A percentile compares a stretch with the other conserved stretches of the same genome.
Conservation (phyloP, 2,888 invertebrate genomes). For the Philereme transversata region DNA sequence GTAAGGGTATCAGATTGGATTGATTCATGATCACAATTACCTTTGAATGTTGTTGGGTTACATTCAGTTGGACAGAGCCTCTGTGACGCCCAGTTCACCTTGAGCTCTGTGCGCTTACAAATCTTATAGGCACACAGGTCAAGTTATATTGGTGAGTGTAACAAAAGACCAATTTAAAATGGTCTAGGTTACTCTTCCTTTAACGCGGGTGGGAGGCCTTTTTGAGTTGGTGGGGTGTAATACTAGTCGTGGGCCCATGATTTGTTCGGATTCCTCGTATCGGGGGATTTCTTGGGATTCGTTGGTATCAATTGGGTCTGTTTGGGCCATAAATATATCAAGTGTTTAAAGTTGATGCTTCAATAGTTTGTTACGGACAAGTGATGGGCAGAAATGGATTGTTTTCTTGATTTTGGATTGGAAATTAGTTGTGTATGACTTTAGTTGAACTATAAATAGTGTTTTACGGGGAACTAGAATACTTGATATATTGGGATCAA, state of each 20-base stretch:
- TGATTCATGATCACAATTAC: constrained; percentile 81
- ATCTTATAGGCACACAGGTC: constrained; percentile 38
- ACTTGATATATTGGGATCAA: too few relatives aligned
- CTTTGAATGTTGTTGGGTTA: constrained; percentile 70
- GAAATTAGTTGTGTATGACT: constrained; percentile 8
- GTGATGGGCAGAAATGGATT: constrained; percentile 13
- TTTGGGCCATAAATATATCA: constrained; percentile 65
- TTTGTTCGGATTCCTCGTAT: constrained; percentile 55
- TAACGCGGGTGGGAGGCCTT: constrained; percentile 9
- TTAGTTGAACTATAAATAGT: not conserved
- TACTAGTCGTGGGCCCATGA: constrained; percentile 54
- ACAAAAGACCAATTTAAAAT: constrained; percentile 32
- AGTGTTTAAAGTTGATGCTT: constrained; percentile 55
- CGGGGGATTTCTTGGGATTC: constrained; percentile 62
- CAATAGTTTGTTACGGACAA: constrained; percentile 13
- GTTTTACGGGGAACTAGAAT: not conserved
- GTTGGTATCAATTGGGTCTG: constrained; percentile 61
- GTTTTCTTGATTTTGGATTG: constrained; percentile 22
- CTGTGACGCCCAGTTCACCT: constrained; percentile 46
- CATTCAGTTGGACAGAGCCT: constrained; percentile 53
- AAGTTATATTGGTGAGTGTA: constrained; percentile 40
- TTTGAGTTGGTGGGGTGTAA: constrained; percentile 21
- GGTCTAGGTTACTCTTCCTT: constrained; percentile 8
- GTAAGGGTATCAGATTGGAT: constrained; percentile 70
- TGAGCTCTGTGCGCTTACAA: constrained; percentile 39